Evolutionary conservation across 1,140 invertebrate species (phyloP).

Genomic region (Gerris buenoi): DNA sequence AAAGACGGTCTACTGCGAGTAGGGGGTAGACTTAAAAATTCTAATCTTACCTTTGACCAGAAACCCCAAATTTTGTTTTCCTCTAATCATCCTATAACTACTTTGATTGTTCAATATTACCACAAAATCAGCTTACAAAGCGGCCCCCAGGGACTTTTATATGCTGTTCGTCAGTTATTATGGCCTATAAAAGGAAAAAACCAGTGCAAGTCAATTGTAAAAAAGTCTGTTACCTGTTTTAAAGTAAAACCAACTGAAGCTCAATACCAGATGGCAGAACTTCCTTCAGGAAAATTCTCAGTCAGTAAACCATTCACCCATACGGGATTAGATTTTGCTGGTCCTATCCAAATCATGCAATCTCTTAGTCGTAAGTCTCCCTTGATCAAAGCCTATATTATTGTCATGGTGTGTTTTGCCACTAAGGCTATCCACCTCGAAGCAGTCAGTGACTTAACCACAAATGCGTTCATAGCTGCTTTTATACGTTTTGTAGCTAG

Average conservation of each 20-base stretch:
- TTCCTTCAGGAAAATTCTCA: conserved; percentile 23
- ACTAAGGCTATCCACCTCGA: conserved; percentile 25
- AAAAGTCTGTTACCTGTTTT: background rate
- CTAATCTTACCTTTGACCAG: background rate
- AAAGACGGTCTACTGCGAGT: background rate
- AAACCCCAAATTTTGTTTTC: background rate
- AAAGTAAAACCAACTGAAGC: background rate
- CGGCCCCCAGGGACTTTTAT: background rate
- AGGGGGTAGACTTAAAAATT: background rate
- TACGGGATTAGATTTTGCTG: conserved; percentile 25
- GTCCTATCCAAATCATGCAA: conserved; percentile 14
- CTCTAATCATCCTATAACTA: background rate
- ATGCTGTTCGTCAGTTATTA: background rate
- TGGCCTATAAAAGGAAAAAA: conserved; percentile 1
- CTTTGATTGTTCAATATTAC: background rate
- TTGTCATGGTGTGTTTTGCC: conserved; percentile 23
- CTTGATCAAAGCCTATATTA: conserved; percentile 11
- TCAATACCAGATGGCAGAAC: background rate
- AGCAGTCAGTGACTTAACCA: conserved; percentile 24
- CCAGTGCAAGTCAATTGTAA: background rate
- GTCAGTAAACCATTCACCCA: conserved; percentile 27
- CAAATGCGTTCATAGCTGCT: conserved; percentile 29
- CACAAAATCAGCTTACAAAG: background rate
- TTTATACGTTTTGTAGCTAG: conserved; percentile 29
- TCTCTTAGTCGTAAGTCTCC: background rate